Conservation (phyloP, 2,888 invertebrate genomes). For the Blastobasis adustella region DNA sequence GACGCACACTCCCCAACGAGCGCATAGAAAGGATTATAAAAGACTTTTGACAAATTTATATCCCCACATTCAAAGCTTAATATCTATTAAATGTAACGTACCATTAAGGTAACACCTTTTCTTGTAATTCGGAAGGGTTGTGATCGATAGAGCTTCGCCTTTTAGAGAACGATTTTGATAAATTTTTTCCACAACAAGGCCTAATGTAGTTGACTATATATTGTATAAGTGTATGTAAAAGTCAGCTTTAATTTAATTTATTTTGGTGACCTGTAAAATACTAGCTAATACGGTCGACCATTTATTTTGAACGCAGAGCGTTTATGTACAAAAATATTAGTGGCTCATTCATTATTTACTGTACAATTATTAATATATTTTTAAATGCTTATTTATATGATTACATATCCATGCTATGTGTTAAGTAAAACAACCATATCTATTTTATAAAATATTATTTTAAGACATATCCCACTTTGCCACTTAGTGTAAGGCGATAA, state of each 20-base stretch:
- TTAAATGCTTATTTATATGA: too few relatives aligned
- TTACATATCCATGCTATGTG: too few relatives aligned
- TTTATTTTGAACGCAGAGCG: too few relatives aligned
- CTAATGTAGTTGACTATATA: too few relatives aligned
- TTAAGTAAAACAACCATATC: too few relatives aligned
- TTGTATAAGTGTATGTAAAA: too few relatives aligned
- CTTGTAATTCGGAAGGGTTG: conserved; percentile 30
- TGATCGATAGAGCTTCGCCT: conserved; percentile 22
- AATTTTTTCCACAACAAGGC: not conserved
- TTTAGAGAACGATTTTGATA: conserved; percentile 9
- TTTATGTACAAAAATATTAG: too few relatives aligned
- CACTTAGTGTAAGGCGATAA: conserved; percentile 32
- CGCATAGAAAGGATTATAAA: conserved; percentile 32
- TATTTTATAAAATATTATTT: conserved; percentile 29
- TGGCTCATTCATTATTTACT: too few relatives aligned
- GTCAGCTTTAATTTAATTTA: too few relatives aligned
- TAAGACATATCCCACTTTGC: conserved; percentile 64
- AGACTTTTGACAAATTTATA: conserved; percentile 43
- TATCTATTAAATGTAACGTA: conserved; percentile 41
- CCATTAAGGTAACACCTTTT: conserved; percentile 44
- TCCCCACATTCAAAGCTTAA: conserved; percentile 44
- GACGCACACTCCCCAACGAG: conserved; percentile 35
- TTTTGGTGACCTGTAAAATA: too few relatives aligned
- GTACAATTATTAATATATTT: too few relatives aligned
- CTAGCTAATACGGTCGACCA: too few relatives aligned